These are phyloP conservation scores for Cryptotis parvus DNA, from an alignment of 2,113 vertebrate genomes.

Conservation along the genomic window DNA sequence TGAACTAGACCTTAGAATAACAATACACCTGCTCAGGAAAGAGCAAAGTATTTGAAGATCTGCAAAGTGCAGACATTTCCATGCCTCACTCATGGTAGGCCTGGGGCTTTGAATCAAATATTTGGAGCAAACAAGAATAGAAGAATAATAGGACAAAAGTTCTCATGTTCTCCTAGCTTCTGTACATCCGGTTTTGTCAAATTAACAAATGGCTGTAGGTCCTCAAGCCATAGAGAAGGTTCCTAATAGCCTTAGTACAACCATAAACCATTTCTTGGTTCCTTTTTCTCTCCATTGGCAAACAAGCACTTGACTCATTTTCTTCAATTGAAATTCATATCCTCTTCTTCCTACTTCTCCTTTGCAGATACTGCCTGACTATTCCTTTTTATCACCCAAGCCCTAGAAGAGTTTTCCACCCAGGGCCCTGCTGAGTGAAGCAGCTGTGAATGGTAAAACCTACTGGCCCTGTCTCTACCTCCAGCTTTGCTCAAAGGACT, in stretches of 20 bases:
- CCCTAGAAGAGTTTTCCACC: background rate
- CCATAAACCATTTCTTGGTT: background rate
- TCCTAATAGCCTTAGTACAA: background rate
- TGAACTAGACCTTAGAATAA: conserved; percentile 12
- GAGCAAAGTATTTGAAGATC: conserved; percentile 27
- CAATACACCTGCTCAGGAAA: conserved; percentile 35
- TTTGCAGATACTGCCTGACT: background rate
- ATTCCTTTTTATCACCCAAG: background rate
- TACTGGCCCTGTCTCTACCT: background rate
- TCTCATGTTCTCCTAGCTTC: background rate
- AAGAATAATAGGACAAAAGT: background rate
- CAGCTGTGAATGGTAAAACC: background rate
- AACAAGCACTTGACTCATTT: background rate
- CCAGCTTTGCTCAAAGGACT: background rate
- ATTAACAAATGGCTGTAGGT: background rate
- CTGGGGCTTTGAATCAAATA: background rate
- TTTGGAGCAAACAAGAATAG: conserved; percentile 37
- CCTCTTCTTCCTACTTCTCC: background rate
- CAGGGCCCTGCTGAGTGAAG: background rate
- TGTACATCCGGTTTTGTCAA: background rate
- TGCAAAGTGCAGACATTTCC: conserved; percentile 33
- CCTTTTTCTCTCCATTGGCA: background rate
- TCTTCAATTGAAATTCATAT: conserved; percentile 15
- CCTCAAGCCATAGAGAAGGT: background rate
- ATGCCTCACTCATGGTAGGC: background rate